These are phyloP conservation scores for Neotragus moschatus DNA, from an alignment of 2,113 vertebrate species.

Conservation along the genomic window DNA sequence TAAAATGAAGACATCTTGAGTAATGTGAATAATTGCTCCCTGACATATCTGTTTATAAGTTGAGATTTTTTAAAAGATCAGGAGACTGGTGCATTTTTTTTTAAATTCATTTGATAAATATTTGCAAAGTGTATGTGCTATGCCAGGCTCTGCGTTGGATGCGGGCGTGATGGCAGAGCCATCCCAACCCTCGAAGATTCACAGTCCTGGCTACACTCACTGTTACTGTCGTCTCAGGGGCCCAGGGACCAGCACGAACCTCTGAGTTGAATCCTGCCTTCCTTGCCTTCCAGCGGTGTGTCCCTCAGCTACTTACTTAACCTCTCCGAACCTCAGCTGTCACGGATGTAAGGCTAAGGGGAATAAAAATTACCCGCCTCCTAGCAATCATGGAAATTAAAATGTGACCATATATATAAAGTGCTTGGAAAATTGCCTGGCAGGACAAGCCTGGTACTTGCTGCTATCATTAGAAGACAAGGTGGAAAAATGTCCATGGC, in stretches of 20 bases:
- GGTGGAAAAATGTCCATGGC: rapidly evolving
- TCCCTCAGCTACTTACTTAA: not conserved
- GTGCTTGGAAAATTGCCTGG: not conserved
- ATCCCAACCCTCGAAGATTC: too few relatives aligned
- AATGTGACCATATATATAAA: rapidly evolving
- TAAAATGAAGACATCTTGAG: conserved; percentile 69
- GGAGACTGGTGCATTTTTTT: not conserved
- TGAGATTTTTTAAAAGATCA: conserved; percentile 36
- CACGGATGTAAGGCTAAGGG: not conserved
- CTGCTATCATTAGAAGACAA: not conserved
- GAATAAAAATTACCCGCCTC: not conserved
- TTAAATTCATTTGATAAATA: not conserved
- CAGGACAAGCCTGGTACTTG: rapidly evolving
- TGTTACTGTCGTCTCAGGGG: not conserved
- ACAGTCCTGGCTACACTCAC: rapidly evolving
- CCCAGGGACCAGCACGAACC: too few relatives aligned
- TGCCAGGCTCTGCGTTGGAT: not conserved
- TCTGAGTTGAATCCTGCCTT: not conserved
- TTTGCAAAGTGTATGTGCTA: not conserved
- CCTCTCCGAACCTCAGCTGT: not conserved
- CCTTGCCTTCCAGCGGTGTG: not conserved
- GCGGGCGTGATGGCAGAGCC: not conserved
- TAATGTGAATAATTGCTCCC: conserved; percentile 69
- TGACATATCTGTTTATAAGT: conserved; percentile 67
- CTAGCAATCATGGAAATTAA: not conserved